Percentiles rank a stretch among this genome's conserved stretches.
phyloP scores from a whole-genome alignment of 92 coral and sea anemone species.

The Zoanthus solanderi region DNA sequence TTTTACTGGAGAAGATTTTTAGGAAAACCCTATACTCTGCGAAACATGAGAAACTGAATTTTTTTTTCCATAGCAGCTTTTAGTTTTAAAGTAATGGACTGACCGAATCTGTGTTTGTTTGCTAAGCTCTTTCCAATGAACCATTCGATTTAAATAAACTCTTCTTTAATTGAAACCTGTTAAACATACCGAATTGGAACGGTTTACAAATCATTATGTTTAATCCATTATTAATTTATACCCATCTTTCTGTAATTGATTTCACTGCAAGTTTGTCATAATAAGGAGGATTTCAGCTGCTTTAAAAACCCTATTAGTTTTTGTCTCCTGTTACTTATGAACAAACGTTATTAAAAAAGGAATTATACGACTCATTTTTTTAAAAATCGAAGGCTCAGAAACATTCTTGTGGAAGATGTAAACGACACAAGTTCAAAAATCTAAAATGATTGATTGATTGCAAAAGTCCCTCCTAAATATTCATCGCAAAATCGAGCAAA shows the following conservation, averaged over 20 bases:
- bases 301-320: constrained; percentile 30
- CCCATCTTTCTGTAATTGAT: constrained; percentile 86
- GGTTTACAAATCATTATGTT: constrained; percentile 97
- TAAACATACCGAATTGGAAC: constrained; percentile 94
- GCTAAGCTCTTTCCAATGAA: constrained; percentile 79
- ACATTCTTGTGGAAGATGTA: background rate
- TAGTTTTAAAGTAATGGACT: constrained; percentile 58
- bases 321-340: constrained; percentile 1
- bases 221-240: constrained; percentile 89
- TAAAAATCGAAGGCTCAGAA: background rate
- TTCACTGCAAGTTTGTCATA: constrained; percentile 79
- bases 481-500: background rate
- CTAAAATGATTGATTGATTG: background rate
- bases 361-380: background rate
- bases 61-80: constrained; percentile 27
- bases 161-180: constrained; percentile 90
- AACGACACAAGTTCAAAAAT: background rate
- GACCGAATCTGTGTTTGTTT: constrained; percentile 74
- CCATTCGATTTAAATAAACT: constrained; percentile 93
- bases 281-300: constrained; percentile 69
- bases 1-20: background rate
- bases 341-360: background rate
- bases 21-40: background rate
- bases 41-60: background rate
- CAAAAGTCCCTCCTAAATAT: background rate